Evolutionary conservation across 2,113 vertebrate genomes (phyloP), one percentile per base, ranked within the genome.

Genomic region (Atrichornis clamosus): DNA sequence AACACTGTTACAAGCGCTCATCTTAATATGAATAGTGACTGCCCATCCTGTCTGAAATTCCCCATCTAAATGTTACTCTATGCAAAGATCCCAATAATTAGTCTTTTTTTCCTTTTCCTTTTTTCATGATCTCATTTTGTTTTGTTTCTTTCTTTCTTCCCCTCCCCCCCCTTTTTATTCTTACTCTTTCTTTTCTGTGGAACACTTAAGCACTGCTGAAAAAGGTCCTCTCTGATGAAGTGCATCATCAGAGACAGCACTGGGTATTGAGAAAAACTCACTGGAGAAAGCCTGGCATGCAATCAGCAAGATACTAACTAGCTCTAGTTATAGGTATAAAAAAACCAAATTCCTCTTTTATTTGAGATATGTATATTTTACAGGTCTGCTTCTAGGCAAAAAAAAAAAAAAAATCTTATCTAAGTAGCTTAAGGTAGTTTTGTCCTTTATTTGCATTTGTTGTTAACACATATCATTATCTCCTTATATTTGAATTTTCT

Each of bases 61-160:
- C 3, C 11, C 18, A 6, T 8, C 2, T 21, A 7, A 42, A 11
- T n/a, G 19, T 18, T 55, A 46, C 26, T 41, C 5, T 35, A 7
- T 23, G 14, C 10, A 70, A 79, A 52, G 11, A 35, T 13, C 19
- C 10, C 23, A 73, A 58, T 53, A 53, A 30, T 27, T 9, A 39
- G 12, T 11, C 6, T 22, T 56, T 24, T 39, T 46, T 16, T 33
- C 6, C 6, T 7, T 14, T 49, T 30, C 4, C 1, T 6, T 17
- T 15, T 42, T 33, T 11, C 0, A 5, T 16, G 41, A 30, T 55
- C 2, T n/a, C 11, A 4, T 32, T 33, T 37, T 15, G 2, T 16
- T 24, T 22, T 21, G 5, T 16, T 20, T 22, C 28, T 13, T 3
- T 15, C 6, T 33, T 47, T 33, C 15, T n/a, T n/a, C n/a, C n/a